Base-by-base conservation (phyloP, 2,888 invertebrate species). In the Cyclophora albipunctata region DNA sequence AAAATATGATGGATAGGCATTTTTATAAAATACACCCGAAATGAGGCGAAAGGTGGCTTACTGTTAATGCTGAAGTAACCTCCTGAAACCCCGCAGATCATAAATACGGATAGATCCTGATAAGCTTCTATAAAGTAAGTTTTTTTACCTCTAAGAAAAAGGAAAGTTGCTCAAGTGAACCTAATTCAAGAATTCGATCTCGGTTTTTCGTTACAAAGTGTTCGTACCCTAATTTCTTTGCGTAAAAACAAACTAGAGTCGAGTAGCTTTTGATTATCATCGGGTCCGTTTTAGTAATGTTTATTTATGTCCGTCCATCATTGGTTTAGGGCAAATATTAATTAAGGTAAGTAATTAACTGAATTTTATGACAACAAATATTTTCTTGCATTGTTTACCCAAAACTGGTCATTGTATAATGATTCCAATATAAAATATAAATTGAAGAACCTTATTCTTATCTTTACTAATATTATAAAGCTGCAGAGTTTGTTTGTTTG, bases 91-190 rank as follows among this genome's bases (percentile, higher is more conserved):
- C 66, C 66, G 65, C 71, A 69, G 74, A 73, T 77, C 77, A 77
- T 78, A 81, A 81, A 80, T 78, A 78, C 73, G 64, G 67, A 62
- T 57, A 71, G 67, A 73, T 72, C 75, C 73, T 72, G 79, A 77
- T 80, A 80, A 80, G 75, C 75, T 67, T 61, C 5, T 6, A 4
- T 43, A 55, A 62, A 51, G 45, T 51, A 59, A 64, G 54, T 60
- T 61, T 59, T 37, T 49, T 53, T 57, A 57, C 54, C 59, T 55
- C 55, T 48, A 52, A 52, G 52, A 53, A 53, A 59, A 50, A 53
- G 52, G 45, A 57, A 63, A 60, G 55, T 58, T 59, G 51, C 52
- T 49, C 55, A 20, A 20, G 20, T 20, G 20, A 20, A 20, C 37
- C 37, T 52, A 58, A 58, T 57, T 58, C 45, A 45, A 43, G 47